A percentile compares a stretch with the other conserved stretches of the same genome.
Conservation (phyloP, 2,113 vertebrate genomes). For the Phrynosoma platyrhinos region DNA sequence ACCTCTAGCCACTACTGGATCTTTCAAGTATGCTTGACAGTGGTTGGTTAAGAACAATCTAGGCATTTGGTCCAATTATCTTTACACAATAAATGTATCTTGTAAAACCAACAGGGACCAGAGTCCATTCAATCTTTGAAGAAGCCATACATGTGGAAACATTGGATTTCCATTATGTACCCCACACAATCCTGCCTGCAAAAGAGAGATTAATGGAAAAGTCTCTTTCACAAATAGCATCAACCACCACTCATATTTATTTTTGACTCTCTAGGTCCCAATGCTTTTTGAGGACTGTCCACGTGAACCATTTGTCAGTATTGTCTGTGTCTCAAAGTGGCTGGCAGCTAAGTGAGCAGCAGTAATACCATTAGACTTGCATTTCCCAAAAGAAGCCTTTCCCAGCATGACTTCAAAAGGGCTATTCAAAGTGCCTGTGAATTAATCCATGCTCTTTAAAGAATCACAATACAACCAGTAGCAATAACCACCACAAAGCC, state of each 20-base stretch:
- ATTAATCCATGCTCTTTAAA: not conserved
- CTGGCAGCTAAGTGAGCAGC: not conserved
- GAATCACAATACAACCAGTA: not conserved
- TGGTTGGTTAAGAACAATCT: not conserved
- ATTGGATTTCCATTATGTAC: slow-evolving; percentile 27
- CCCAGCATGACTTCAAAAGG: slow-evolving; percentile 37
- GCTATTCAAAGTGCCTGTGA: not conserved
- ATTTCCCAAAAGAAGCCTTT: slow-evolving; percentile 51
- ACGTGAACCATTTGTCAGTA: slow-evolving; percentile 13
- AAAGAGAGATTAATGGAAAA: not conserved
- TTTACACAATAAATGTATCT: not conserved
- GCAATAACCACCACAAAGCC: slow-evolving; percentile 14
- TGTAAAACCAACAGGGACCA: not conserved
- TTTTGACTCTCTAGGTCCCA: not conserved
- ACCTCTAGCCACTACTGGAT: not conserved
- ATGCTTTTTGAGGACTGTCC: slow-evolving; percentile 28
- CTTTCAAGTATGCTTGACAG: not conserved
- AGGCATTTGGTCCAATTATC: not conserved
- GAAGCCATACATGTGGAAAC: not conserved
- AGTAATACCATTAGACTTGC: slow-evolving; percentile 25
- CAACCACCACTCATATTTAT: slow-evolving; percentile 17
- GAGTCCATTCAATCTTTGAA: not conserved
- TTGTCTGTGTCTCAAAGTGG: slow-evolving; percentile 24
- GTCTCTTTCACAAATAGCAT: slow-evolving; percentile 4
- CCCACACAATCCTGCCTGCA: not conserved